A percentile compares a stretch with the other conserved stretches of the same genome.
These are phyloP conservation scores for Spilosoma lubricipeda DNA, from an alignment of 2,888 invertebrate genomes.

Conservation along the genomic window DNA sequence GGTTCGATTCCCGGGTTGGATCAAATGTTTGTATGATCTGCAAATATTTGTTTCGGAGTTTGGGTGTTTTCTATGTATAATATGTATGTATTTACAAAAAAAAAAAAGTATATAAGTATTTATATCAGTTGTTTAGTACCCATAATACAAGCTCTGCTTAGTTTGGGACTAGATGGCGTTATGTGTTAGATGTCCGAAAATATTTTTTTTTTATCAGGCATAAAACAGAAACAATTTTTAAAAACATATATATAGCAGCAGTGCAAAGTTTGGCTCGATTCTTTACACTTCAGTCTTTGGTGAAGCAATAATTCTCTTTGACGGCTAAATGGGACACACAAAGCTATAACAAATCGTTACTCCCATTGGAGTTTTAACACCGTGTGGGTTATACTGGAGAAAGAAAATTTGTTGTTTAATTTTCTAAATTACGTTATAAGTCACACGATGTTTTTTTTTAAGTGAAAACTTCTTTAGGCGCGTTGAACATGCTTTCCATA, in stretches of 20 bases:
- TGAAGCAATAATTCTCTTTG: conserved; percentile 17
- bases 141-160: too few species aligned
- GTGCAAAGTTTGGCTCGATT: conserved; percentile 8
- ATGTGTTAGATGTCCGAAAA: too few species aligned
- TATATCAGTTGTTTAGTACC: too few species aligned
- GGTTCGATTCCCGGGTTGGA: too few species aligned
- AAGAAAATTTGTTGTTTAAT: not conserved
- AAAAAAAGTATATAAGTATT: too few species aligned
- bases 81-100: too few species aligned
- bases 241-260: not conserved
- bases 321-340: conserved; percentile 16
- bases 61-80: too few species aligned
- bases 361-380: conserved; percentile 9
- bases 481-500: too few species aligned
- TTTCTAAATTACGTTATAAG: not conserved
- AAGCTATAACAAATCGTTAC: conserved; percentile 19
- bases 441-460: not conserved
- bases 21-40: too few species aligned
- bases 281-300: conserved; percentile 7
- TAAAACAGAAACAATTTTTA: not conserved
- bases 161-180: too few species aligned
- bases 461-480: too few species aligned
- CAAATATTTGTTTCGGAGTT: too few species aligned
- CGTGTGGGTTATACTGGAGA: conserved; percentile 4
- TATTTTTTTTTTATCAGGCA: not conserved